Evolutionary conservation across 1,140 invertebrate species (phyloP).

Genomic region (Wiebesia pumilae): DNA sequence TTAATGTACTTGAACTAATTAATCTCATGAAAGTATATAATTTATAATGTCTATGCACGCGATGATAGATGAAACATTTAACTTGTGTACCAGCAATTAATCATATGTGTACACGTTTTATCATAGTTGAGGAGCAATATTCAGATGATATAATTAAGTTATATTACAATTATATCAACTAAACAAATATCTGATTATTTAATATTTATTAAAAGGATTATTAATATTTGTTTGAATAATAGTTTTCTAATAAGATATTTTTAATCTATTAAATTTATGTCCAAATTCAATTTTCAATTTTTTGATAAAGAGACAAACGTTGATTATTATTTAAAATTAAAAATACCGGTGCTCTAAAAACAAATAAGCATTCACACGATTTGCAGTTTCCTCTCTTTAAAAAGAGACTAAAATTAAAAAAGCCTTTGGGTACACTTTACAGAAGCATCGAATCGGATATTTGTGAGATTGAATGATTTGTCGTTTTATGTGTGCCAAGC

Average conservation of each 20-base stretch:
- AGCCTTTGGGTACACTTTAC: not conserved
- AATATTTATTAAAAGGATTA: too few relatives aligned
- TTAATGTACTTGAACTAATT: not conserved
- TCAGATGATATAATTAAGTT: not conserved
- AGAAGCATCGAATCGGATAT: not conserved
- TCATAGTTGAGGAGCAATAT: not conserved
- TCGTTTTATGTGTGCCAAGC: too few relatives aligned
- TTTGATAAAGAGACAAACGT: not conserved
- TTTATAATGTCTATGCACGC: not conserved
- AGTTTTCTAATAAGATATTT: too few relatives aligned
- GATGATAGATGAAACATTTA: not conserved
- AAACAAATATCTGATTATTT: too few relatives aligned
- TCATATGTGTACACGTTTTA: not conserved
- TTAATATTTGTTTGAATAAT: too few relatives aligned
- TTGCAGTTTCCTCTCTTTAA: not conserved
- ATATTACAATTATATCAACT: too few relatives aligned
- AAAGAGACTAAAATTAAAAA: not conserved
- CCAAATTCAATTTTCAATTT: not conserved
- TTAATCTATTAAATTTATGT: not conserved
- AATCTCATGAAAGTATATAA: not conserved
- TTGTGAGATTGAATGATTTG: not conserved
- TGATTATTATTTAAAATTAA: not conserved
- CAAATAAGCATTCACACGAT: not conserved
- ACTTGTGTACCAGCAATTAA: not conserved
- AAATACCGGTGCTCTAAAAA: not conserved